A percentile compares a stretch with the other conserved stretches of the same genome.
phyloP scores from a whole-genome alignment of 53 echinoderm and acorn worm species.

The Crossaster papposus region DNA sequence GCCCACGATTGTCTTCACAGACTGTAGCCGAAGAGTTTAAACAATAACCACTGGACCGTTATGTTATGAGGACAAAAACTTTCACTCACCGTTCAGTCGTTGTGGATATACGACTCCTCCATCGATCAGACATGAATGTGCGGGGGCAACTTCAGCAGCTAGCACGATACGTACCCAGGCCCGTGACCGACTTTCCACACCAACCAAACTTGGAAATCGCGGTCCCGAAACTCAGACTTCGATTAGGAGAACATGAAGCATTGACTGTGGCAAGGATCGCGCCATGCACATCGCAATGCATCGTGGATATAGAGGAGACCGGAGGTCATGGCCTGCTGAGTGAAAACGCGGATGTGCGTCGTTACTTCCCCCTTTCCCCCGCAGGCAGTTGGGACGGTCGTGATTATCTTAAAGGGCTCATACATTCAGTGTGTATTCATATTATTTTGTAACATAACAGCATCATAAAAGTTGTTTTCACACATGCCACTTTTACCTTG shows the following conservation, averaged over 20 bases:
- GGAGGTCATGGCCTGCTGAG: conserved; percentile 46
- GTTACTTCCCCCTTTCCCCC: conserved; percentile 18
- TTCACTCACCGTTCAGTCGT: background rate
- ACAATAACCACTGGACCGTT: background rate
- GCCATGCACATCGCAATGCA: background rate
- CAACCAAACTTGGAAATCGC: background rate
- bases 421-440: background rate
- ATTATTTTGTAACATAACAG: background rate
- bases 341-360: conserved; percentile 51
- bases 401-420: conserved; percentile 38
- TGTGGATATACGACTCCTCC: background rate
- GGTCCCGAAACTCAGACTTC: background rate
- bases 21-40: background rate
- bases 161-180: background rate
- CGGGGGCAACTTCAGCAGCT: background rate
- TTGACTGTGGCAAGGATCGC: background rate
- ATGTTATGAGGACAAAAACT: background rate
- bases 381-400: background rate
- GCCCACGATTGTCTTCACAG: background rate
- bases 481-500: background rate
- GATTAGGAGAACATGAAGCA: background rate
- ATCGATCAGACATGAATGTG: background rate
- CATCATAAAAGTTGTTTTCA: background rate
- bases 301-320: background rate
- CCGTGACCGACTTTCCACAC: background rate